Conservation (phyloP, 1,140 invertebrate species). For the Apis dorsata region DNA sequence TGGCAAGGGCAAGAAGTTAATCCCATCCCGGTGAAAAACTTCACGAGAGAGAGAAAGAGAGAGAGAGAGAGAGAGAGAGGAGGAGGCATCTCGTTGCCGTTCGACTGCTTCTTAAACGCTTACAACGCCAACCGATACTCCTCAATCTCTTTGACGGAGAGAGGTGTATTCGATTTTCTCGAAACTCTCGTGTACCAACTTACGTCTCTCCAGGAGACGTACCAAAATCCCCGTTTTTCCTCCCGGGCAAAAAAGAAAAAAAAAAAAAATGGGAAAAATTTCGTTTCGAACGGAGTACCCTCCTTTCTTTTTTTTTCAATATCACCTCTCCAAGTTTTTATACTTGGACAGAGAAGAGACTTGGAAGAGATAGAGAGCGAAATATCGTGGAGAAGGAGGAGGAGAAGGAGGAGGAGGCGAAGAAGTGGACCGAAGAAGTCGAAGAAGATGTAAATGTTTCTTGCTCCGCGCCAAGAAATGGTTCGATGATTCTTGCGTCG, state of each 20-base stretch:
- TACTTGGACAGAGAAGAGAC: background rate
- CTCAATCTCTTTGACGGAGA: background rate
- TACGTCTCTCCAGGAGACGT: background rate
- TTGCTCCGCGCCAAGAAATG: slow-evolving; percentile 52
- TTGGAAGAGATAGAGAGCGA: background rate
- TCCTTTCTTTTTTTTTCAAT: no score
- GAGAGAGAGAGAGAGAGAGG: no score
- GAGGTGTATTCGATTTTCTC: background rate
- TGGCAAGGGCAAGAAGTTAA: slow-evolving; percentile 16
- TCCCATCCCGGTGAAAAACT: slow-evolving; percentile 31
- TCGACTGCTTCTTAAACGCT: slow-evolving; percentile 28
- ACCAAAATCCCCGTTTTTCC: background rate
- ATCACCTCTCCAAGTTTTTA: no score
- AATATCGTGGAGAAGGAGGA: background rate
- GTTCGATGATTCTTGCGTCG: slow-evolving; percentile 58
- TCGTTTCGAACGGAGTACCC: no score
- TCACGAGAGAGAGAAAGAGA: background rate
- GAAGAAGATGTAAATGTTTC: slow-evolving; percentile 52
- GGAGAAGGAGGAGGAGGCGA: background rate
- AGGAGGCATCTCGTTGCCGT: slow-evolving; percentile 15
- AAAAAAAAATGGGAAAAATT: no score
- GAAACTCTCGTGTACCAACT: background rate
- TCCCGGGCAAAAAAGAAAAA: no score
- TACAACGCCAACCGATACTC: slow-evolving; percentile 24
- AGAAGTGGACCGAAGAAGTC: slow-evolving; percentile 10